Conservation (phyloP, 2,888 invertebrate genomes). For the Spialia ferax region DNA sequence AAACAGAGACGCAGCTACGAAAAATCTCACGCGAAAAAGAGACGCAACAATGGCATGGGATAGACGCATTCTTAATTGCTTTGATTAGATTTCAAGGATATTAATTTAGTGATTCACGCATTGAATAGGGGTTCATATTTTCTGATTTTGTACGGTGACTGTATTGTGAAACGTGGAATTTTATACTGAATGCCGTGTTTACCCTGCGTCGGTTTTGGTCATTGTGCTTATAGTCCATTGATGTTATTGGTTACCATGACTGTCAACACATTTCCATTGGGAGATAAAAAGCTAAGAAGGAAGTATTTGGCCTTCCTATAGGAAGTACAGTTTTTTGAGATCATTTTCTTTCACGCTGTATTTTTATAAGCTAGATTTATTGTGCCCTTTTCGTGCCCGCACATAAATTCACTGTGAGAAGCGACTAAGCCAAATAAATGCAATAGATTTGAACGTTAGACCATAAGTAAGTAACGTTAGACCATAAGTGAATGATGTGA, state of each 20-base stretch:
- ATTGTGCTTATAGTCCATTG: constrained; percentile 69
- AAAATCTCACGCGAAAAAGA: constrained; percentile 49
- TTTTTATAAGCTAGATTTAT: constrained; percentile 40
- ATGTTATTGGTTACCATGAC: constrained; percentile 71
- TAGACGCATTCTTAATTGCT: constrained; percentile 80
- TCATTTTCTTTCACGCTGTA: constrained; percentile 28
- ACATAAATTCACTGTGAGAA: constrained; percentile 39
- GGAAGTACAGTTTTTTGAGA: constrained; percentile 65
- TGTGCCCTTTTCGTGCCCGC: constrained; percentile 27
- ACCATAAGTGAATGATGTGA: constrained; percentile 9
- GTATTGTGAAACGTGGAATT: constrained; percentile 66
- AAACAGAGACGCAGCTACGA: constrained; percentile 50
- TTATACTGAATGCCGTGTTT: constrained; percentile 74
- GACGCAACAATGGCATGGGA: constrained; percentile 55
- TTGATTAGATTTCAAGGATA: constrained; percentile 86
- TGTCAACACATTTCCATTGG: constrained; percentile 71
- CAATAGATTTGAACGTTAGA: constrained; percentile 22
- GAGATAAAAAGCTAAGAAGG: constrained; percentile 75
- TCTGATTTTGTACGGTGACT: constrained; percentile 77
- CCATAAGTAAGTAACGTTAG: constrained; percentile 12
- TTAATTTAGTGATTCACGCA: constrained; percentile 82
- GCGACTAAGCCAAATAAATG: constrained; percentile 29
- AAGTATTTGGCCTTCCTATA: constrained; percentile 71
- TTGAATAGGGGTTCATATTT: constrained; percentile 81
- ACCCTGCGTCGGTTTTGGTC: constrained; percentile 73